Conservation (phyloP, 2,888 invertebrate genomes). For the Hybos culiciformis region DNA sequence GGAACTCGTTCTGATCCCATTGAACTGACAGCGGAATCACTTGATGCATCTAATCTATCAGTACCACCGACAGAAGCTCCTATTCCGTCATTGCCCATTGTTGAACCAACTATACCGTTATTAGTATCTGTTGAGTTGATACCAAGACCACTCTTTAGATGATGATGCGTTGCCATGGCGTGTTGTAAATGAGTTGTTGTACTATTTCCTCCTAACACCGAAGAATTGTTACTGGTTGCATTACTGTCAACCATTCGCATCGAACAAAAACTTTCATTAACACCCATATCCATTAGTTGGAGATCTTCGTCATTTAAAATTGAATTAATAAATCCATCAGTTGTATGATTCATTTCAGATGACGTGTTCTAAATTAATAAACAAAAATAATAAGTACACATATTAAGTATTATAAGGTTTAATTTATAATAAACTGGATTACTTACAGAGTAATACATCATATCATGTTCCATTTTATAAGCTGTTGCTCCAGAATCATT, state of each 20-base stretch:
- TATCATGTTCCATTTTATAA: slow-evolving; percentile 63
- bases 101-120: slow-evolving; percentile 11
- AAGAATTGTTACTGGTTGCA: slow-evolving; percentile 32
- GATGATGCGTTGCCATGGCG: slow-evolving; percentile 12
- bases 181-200: slow-evolving; percentile 17
- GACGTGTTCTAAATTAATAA: slow-evolving; percentile 40
- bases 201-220: slow-evolving; percentile 24
- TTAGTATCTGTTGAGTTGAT: slow-evolving; percentile 18
- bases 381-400: slow-evolving; percentile 3
- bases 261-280: slow-evolving; percentile 83
- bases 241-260: slow-evolving; percentile 66
- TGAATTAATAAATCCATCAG: slow-evolving; percentile 76
- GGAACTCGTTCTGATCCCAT: slow-evolving; percentile 86
- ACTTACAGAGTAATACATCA: slow-evolving; percentile 68
- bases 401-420: not conserved
- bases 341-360: slow-evolving; percentile 55
- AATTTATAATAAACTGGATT: not conserved
- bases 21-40: slow-evolving; percentile 83
- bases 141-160: slow-evolving; percentile 7
- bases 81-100: slow-evolving; percentile 40
- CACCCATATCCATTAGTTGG: slow-evolving; percentile 84
- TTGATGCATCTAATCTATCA: slow-evolving; percentile 70
- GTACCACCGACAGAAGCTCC: slow-evolving; percentile 22
- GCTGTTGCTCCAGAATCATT: slow-evolving; percentile 42
- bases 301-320: slow-evolving; percentile 80